Percentiles rank a stretch among this genome's conserved stretches.
Conservation (phyloP, 2,888 invertebrate genomes). For the Pristionchus japonicus region DNA sequence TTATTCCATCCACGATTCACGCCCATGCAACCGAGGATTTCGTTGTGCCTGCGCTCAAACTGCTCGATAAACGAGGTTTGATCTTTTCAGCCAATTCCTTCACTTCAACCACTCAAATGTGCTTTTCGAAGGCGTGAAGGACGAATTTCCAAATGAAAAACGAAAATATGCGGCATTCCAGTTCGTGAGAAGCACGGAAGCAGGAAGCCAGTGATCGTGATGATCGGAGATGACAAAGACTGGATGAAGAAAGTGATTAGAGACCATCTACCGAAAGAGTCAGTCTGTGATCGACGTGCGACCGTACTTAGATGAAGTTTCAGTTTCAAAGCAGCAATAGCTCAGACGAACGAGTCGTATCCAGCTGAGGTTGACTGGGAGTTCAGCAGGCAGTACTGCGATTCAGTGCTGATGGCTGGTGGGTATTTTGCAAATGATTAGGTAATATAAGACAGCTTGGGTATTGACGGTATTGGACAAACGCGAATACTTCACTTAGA, state of each 20-base stretch:
- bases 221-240: conserved; percentile 34
- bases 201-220: neutral
- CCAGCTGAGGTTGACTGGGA: conserved; percentile 36
- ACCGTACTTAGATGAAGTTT: neutral
- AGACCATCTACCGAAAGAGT: conserved; percentile 28
- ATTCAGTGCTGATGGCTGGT: conserved; percentile 34
- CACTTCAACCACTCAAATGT: no score
- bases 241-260: conserved; percentile 24
- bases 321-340: conserved; percentile 4
- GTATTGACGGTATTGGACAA: no score
- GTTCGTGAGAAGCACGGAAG: neutral
- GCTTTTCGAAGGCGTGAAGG: no score
- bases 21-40: conserved; percentile 24
- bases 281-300: neutral
- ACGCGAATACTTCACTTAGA: no score
- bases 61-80: conserved; percentile 11
- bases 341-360: neutral
- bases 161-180: no score
- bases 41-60: conserved; percentile 21
- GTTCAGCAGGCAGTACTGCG: conserved; percentile 41
- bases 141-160: no score
- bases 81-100: neutral
- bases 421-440: no score
- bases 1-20: conserved; percentile 15
- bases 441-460: no score